Evolutionary conservation across 2,888 invertebrate genomes (phyloP), one percentile per base, ranked within the genome.

Genomic region (Perizoma flavofasciatum): DNA sequence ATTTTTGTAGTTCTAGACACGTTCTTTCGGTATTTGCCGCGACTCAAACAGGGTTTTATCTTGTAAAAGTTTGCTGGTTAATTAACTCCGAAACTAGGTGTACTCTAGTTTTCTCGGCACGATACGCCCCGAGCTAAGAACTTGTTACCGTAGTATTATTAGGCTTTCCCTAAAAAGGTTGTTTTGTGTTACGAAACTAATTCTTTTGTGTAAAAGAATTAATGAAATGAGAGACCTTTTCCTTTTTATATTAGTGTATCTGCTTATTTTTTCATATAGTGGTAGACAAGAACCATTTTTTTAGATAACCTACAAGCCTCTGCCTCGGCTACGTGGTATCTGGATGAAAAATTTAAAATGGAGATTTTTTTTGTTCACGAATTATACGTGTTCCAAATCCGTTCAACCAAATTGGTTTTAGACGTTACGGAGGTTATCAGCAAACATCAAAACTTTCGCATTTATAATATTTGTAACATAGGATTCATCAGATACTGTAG

Each of bases 1-100:
- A 53, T 52, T 63, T 67, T 63, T 66, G 59, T 46, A 75, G 73
- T 75, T 75, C 65, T 59, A 65, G 68, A 69, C 77, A 77, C 77
- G 78, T 79, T 77, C 77, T 73, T 77, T 80, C 76, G 75, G 77
- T 79, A 74, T 79, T 77, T 69, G 65, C 71, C 66, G 60, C 57
- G 72, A 77, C 71, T 75, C 70, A 77, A 75, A 74, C 70, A 65
- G 69, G 79, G 79, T 80, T 83, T 80, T 83, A 82, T 84, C 82
- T 78, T 66, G 68, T 69, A 69, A 75, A 83, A 86, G 82, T 85
- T 86, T 76, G 81, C 76, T 76, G 82, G 82, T 85, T 88, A 87
- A 88, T 88, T 88, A 88, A 82, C 76, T 78, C 72, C 77, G 78
- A 82, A 82, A 83, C 72, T 66, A 65, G 63, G 49, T 55, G 59